Evolutionary conservation across 2,113 vertebrate species (phyloP), one percentile per base, ranked within the genome.

Genomic region (Plecotus auritus): DNA sequence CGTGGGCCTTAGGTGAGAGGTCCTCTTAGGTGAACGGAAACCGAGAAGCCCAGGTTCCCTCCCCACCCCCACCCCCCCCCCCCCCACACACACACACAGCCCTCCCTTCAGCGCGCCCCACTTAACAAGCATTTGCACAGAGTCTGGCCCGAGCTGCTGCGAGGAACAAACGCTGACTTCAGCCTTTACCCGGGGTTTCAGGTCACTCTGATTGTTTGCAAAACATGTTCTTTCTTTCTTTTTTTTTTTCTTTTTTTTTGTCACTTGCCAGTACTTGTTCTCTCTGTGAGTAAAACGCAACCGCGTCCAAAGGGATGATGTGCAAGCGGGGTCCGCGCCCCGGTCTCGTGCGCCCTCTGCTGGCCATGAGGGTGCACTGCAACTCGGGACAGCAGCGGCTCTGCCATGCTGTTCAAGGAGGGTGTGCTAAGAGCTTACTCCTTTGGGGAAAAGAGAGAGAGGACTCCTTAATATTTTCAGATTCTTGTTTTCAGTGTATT

Each of bases 131-230:
- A 5, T 54, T 51, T 76, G 86, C 47, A 13, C 9, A 83, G 82
- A 22, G 30, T 4, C n/a, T 45, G 69, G 91, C 83, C 69, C 28
- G 0, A 4, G 20, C 78, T 17, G 4, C 74, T 20, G 26, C 9
- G n/a, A 32, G 47, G 40, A 92, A 67, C 42, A 69, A 45, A 54
- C 2, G 37, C 88, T 85, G 93, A 85, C 87, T 97, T 96, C 93
- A 96, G 91, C 42, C 80, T 32, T 17, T 6, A 70, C 10, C 26
- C 70, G 32, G 96, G 86, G 54, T 94, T 97, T 97, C 26, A 18
- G 72, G 85, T 96, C 73, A 81, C 83, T 93, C 83, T 73, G 66
- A 95, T 97, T 93, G 95, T 98, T 98, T 92, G 95, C 89, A 95
- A 80, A 97, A 95, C 81, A 76, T 11, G 13, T 89, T 91, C 35